Conservation (phyloP, 1,140 invertebrate species). For the Paralvinella palmiformis region DNA sequence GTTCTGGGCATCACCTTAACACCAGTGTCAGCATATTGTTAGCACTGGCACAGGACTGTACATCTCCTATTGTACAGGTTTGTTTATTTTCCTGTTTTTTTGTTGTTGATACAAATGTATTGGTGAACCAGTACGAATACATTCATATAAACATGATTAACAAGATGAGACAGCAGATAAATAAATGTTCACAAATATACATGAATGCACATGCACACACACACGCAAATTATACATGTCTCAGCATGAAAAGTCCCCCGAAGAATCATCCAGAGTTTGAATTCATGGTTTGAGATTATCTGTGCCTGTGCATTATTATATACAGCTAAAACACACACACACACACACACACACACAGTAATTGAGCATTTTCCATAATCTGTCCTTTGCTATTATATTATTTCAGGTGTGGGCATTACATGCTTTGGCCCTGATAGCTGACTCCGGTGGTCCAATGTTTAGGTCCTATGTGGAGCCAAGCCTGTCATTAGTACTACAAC, state of each 20-base stretch:
- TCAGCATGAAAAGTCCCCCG: too few relatives aligned
- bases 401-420: conserved; percentile 89
- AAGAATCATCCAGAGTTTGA: too few relatives aligned
- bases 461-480: conserved; percentile 92
- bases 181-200: too few relatives aligned
- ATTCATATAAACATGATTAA: not conserved
- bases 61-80: conserved; percentile 83
- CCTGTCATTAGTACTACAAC: conserved; percentile 77
- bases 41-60: conserved; percentile 86
- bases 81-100: conserved; percentile 9
- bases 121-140: not conserved
- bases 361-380: too few relatives aligned
- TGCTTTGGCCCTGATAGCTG: conserved; percentile 88
- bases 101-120: not conserved
- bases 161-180: too few relatives aligned
- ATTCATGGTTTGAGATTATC: too few relatives aligned
- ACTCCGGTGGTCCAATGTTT: conserved; percentile 98
- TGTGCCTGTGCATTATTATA: too few relatives aligned
- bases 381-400: too few relatives aligned
- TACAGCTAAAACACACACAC: too few relatives aligned
- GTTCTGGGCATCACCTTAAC: conserved; percentile 84
- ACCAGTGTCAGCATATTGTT: conserved; percentile 89
- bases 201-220: not conserved
- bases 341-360: too few relatives aligned
- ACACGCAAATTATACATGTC: too few relatives aligned